These are phyloP conservation scores for Galerucella nymphaeae DNA, from an alignment of 2,888 invertebrate species.

Conservation along the genomic window DNA sequence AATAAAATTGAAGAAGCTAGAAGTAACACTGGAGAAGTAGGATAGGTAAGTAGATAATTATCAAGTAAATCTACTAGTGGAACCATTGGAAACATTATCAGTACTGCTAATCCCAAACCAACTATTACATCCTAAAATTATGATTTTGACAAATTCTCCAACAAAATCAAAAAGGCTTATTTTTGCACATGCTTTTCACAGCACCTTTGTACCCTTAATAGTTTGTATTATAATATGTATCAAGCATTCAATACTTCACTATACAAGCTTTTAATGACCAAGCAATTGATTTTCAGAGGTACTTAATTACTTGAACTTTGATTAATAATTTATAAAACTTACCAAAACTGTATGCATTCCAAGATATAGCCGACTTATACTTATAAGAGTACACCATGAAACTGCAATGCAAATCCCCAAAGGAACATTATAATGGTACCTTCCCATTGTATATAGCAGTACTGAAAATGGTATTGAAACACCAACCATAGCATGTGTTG, in stretches of 20 bases:
- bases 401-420: constrained; percentile 72
- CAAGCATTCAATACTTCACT: too few relatives aligned
- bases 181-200: background rate
- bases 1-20: constrained; percentile 74
- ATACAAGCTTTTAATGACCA: background rate
- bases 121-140: constrained; percentile 82
- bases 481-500: constrained; percentile 93
- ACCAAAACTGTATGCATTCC: constrained; percentile 94
- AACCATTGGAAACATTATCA: constrained; percentile 77
- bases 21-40: constrained; percentile 74
- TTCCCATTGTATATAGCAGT: constrained; percentile 80
- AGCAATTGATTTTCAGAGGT: background rate
- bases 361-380: constrained; percentile 86
- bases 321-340: constrained; percentile 61
- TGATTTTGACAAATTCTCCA: background rate
- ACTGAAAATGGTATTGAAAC: constrained; percentile 89
- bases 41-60: constrained; percentile 75
- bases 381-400: constrained; percentile 81
- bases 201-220: too few relatives aligned
- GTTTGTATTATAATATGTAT: too few relatives aligned
- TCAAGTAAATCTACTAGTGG: constrained; percentile 82
- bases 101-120: constrained; percentile 76
- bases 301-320: background rate
- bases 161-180: background rate
- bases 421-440: constrained; percentile 78